These are phyloP conservation scores for Peromyscus attwateri DNA, from an alignment of 2,797 vertebrate genomes.

Conservation along the genomic window DNA sequence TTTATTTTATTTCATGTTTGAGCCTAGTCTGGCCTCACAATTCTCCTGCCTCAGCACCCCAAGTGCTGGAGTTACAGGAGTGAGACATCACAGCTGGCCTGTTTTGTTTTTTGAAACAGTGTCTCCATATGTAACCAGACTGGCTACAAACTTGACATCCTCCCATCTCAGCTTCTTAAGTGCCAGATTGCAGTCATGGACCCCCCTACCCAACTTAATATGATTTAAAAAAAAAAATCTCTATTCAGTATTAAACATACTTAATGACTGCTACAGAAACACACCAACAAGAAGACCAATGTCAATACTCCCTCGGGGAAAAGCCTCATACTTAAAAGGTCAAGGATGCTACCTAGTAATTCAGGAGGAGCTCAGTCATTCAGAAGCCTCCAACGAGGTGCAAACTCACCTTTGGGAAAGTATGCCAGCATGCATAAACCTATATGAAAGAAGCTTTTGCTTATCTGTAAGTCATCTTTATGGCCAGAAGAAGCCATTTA, in stretches of 20 bases:
- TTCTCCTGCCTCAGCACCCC: neutral
- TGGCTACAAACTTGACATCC: neutral
- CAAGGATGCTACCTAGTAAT: neutral
- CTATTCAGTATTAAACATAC: neutral
- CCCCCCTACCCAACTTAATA: neutral
- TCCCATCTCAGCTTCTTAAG: neutral
- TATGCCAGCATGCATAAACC: neutral
- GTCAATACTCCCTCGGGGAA: neutral
- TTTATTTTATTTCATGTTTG: neutral
- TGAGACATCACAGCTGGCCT: neutral
- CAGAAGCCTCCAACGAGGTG: neutral
- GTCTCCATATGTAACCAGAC: neutral
- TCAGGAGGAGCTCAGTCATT: neutral
- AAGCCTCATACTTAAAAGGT: neutral
- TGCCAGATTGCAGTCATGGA: neutral
- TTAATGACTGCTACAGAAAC: neutral
- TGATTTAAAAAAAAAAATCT: neutral
- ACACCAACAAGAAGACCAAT: neutral
- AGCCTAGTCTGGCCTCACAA: neutral
- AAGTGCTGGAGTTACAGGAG: neutral
- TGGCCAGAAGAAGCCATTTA: neutral
- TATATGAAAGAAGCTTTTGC: neutral
- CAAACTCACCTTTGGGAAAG: neutral
- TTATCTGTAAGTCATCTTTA: slow-evolving; percentile 11
- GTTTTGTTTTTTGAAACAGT: neutral